These are phyloP conservation scores for Echinarachnius parma DNA, from an alignment of 53 echinoderm and acorn worm genomes.

Conservation along the genomic window DNA sequence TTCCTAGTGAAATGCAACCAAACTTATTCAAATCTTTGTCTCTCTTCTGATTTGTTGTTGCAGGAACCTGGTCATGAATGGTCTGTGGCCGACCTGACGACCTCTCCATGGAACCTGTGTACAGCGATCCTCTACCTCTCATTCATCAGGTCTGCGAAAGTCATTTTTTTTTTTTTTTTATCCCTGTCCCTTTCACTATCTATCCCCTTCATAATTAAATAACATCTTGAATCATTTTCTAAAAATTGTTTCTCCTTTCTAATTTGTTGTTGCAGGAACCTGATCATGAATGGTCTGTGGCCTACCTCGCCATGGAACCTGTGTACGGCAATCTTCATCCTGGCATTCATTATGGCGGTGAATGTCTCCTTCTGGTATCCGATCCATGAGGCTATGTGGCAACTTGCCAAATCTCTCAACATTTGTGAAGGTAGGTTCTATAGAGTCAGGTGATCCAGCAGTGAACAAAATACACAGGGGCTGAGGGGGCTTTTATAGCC, in stretches of 20 bases:
- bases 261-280: constrained; percentile 60
- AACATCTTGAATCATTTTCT: too few species aligned
- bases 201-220: too few species aligned
- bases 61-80: constrained; percentile 79
- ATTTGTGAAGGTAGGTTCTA: constrained; percentile 56
- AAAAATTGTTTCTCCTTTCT: too few species aligned
- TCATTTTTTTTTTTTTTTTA: too few species aligned
- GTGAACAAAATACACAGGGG: not conserved
- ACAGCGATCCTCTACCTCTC: constrained; percentile 58
- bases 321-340: constrained; percentile 53
- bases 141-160: constrained; percentile 55
- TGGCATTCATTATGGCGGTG: constrained; percentile 60
- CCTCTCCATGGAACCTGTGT: constrained; percentile 78
- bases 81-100: constrained; percentile 83
- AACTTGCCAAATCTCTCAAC: constrained; percentile 58
- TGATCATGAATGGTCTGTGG: constrained; percentile 78
- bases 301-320: constrained; percentile 86
- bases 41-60: too few species aligned
- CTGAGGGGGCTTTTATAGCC: not conserved
- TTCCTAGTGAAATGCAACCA: too few species aligned
- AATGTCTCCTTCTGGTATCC: constrained; percentile 46
- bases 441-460: too few species aligned
- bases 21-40: too few species aligned
- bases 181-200: too few species aligned
- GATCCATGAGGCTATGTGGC: constrained; percentile 66